Base-by-base conservation (phyloP, 2,797 vertebrate species). In the Xyrichtys novacula region DNA sequence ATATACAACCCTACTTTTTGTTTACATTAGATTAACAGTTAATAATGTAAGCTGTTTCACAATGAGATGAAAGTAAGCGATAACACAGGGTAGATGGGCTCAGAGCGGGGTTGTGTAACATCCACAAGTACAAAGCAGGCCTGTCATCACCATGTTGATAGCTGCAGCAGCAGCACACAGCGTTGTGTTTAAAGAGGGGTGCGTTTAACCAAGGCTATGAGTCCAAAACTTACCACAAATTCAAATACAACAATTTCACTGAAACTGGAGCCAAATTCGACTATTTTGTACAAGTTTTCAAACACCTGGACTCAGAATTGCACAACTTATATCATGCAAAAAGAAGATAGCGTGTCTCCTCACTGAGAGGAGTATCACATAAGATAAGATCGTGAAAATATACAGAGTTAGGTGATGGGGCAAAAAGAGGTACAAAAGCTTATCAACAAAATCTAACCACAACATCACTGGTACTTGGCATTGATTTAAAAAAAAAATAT, bases 41-140 rank as follows among this genome's bases (percentile, higher is more conserved):
- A 65, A 65, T 64, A 56, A 9, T 28, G 25, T 47, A 5, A 79
- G 53, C 55, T 44, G 58, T 65, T 74, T 67, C 38, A 57, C 14
- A 20, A 28, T 47, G 72, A 76, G 50, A 29, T 65, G n/a, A 42
- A 70, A 56, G 56, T 66, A 63, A 32, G 44, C 43, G 34, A 57
- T 61, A 72, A 63, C 39, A 54, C 74, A 39, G 61, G 57, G 48
- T 19, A 31, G 17, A 25, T 5, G 2, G 53, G 48, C 76, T 12
- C 48, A 69, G 52, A 69, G 61, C 28, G 64, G 70, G 43, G 20
- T 83, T 89, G 83, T 75, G 76, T 44, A 89, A 88, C 53, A 71
- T 58, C 55, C 40, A 50, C 71, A 81, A 65, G 55, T 54, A 80
- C 79, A 87, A 61, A 81, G 40, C 46, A 19, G 77, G 42, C 42